phyloP scores from a whole-genome alignment of 2,113 vertebrate species.

The Cervus canadensis region DNA sequence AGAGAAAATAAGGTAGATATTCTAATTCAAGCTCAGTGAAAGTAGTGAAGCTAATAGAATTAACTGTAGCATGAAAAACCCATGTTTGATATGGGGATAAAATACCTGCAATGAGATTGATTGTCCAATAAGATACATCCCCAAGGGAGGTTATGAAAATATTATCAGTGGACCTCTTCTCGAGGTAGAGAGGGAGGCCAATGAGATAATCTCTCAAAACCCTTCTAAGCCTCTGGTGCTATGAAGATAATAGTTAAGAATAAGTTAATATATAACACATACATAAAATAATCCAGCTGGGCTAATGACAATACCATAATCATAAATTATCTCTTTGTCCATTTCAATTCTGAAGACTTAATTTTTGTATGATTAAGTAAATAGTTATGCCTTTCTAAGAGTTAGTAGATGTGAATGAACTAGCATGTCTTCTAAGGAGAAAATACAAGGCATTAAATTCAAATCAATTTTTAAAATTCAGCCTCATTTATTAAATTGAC shows the following conservation, averaged over 20 bases:
- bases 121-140: not conserved
- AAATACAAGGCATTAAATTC: conserved; percentile 36
- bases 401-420: not conserved
- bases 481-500: conserved; percentile 28
- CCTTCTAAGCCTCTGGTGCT: not conserved
- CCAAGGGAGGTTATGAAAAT: conserved; percentile 31
- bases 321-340: conserved; percentile 27
- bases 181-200: not conserved
- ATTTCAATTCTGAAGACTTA: conserved; percentile 47
- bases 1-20: conserved; percentile 23
- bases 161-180: not conserved
- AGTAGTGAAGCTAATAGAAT: conserved; percentile 27
- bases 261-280: conserved; percentile 18
- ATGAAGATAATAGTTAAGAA: conserved; percentile 39
- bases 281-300: conserved; percentile 24
- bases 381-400: conserved; percentile 32
- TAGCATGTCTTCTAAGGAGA: not conserved
- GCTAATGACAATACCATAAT: conserved; percentile 9
- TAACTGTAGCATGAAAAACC: conserved; percentile 21
- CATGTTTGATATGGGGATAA: conserved; percentile 28
- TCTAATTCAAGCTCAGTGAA: not conserved
- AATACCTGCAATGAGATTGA: not conserved
- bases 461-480: conserved; percentile 48
- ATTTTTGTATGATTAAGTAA: conserved; percentile 42
- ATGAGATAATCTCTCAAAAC: conserved; percentile 44